These are phyloP conservation scores for Watsonalla binaria DNA, from an alignment of 2,888 invertebrate species.

Conservation along the genomic window DNA sequence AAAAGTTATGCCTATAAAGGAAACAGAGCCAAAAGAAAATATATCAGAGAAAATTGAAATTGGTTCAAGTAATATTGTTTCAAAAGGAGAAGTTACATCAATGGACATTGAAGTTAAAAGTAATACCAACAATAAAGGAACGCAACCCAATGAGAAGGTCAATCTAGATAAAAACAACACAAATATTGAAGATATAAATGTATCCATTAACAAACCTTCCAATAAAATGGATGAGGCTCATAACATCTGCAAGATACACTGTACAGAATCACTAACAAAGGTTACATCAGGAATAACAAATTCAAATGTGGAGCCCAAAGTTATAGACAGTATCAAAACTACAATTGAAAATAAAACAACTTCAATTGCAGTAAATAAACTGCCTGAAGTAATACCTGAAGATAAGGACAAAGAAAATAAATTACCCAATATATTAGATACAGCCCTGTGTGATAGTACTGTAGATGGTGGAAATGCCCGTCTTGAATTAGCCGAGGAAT, in stretches of 20 bases:
- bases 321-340: conserved; percentile 14
- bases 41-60: conserved; percentile 6
- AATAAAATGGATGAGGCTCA: not conserved
- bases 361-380: conserved; percentile 19
- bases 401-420: conserved; percentile 60
- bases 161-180: not conserved
- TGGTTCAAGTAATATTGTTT: not conserved
- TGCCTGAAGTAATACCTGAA: conserved; percentile 28
- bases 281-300: conserved; percentile 6
- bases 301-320: conserved; percentile 12
- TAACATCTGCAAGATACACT: not conserved
- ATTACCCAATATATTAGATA: conserved; percentile 56
- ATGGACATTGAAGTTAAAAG: not conserved
- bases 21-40: conserved; percentile 12
- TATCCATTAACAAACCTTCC: conserved; percentile 5
- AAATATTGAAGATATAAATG: conserved; percentile 4
- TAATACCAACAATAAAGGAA: not conserved
- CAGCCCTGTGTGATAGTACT: conserved; percentile 59
- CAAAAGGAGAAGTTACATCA: not conserved
- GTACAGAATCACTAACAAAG: not conserved
- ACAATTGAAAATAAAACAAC: conserved; percentile 23
- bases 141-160: not conserved
- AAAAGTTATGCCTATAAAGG: conserved; percentile 14
- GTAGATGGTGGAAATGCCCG: conserved; percentile 77
- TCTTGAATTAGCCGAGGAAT: conserved; percentile 76